A percentile compares a stretch with the other conserved stretches of the same genome.
These are phyloP conservation scores for Diadromus collaris DNA, from an alignment of 2,888 invertebrate genomes.

Conservation along the genomic window DNA sequence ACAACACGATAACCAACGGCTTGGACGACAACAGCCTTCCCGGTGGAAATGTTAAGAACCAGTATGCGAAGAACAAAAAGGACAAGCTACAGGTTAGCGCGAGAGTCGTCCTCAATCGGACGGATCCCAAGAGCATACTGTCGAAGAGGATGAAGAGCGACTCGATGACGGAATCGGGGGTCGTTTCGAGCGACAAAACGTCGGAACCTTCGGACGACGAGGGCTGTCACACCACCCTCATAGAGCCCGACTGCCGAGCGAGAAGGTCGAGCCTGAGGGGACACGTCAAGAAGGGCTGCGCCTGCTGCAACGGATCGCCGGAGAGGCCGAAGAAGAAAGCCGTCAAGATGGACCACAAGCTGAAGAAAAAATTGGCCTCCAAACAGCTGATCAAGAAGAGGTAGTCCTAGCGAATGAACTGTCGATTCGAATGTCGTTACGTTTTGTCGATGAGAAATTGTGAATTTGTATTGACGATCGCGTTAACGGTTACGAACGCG, in stretches of 20 bases:
- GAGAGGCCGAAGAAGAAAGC: constrained; percentile 81
- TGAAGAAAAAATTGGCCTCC: constrained; percentile 74
- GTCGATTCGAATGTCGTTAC: constrained; percentile 55
- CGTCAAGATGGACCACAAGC: constrained; percentile 73
- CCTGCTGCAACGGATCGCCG: constrained; percentile 84
- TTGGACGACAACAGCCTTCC: constrained; percentile 70
- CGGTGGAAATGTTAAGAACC: constrained; percentile 61
- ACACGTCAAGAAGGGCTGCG: constrained; percentile 83
- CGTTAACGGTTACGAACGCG: background rate
- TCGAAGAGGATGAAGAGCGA: constrained; percentile 72
- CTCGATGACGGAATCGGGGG: constrained; percentile 68
- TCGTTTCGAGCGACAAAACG: constrained; percentile 72
- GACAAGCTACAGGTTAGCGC: constrained; percentile 74
- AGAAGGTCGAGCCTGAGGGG: constrained; percentile 81
- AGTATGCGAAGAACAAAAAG: constrained; percentile 69
- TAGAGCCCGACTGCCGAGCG: constrained; percentile 74
- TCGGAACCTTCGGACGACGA: constrained; percentile 77
- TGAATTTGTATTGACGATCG: constrained; percentile 42
- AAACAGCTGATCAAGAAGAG: constrained; percentile 78
- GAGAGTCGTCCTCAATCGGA: constrained; percentile 73
- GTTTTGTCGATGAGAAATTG: constrained; percentile 35
- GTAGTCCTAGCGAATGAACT: constrained; percentile 76
- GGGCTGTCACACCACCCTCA: constrained; percentile 67
- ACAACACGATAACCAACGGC: constrained; percentile 72
- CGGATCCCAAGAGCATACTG: constrained; percentile 70